Evolutionary conservation across 2,113 vertebrate species (phyloP), one percentile per base, ranked within the genome.

Genomic region (Zosterops borbonicus): DNA sequence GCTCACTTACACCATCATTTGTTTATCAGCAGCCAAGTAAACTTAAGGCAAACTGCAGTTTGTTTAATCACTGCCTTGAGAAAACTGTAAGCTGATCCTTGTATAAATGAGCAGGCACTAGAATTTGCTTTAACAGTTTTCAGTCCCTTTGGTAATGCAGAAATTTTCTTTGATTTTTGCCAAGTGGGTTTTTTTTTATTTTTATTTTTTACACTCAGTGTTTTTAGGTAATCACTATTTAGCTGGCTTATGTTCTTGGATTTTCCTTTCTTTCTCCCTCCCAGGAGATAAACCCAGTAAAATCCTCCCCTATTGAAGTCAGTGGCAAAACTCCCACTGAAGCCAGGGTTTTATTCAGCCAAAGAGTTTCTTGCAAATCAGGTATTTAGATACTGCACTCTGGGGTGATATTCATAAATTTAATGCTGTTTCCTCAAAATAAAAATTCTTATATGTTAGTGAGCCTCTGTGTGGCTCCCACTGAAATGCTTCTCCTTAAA

Each of bases 31-130:
- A 92, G 77, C 49, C 81, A 74, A 83, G 42, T 41, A 85, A 70
- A 94, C 70, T 67, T 52, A 41, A 85, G 63, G 49, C 71, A 87
- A 92, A 50, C 59, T 90, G 42, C 27, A 55, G 75, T 74, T 94
- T 92, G 42, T 84, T 96, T 95, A 92, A 94, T 91, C 84, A n/a
- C 70, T 88, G 93, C 87, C 87, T 88, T 81, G 91, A 95, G 94
- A 94, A 95, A 97, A 90, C 59, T 94, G 53, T 91, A 95, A 94
- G 78, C 71, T 94, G 84, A 90, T 96, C 82, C 55, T 65, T 33
- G 55, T 90, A 55, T 65, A 95, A 94, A 94, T 63, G 59, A 89
- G 39, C 58, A 88, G 63, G 37, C 89, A 90, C 47, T 33, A 94
- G 87, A 92, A 90, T 91, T 90, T 83, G 29, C 67, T 91, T 83